Base-by-base conservation (phyloP, 2,797 vertebrate genomes). In the Diplodus sargus region DNA sequence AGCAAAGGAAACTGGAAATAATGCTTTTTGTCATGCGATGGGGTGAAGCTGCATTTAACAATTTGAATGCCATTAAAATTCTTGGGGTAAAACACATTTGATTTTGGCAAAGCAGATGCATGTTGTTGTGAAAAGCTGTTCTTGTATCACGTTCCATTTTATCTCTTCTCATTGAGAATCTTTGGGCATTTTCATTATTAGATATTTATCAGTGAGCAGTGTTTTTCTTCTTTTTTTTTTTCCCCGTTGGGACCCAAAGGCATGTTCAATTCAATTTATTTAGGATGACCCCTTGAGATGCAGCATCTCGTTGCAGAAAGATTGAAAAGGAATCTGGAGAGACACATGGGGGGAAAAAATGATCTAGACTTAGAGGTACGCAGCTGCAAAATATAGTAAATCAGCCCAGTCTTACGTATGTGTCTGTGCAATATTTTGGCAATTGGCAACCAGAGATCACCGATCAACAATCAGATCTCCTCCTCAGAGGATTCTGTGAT, bases 21-120 rank as follows among this genome's bases (percentile, higher is more conserved):
- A 79, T 83, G 68, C n/a, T 76, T 84, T 87, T 76, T 82, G 67
- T 82, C 85, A 85, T 69, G 70, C 64, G 7, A 66, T 25, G 70
- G 70, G 66, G 28, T 60, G 60, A 66, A 73, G 76, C 59, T 16
- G 18, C 74, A 80, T 65, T 83, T 63, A 59, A 84, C 65, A 70
- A 80, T 90, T 89, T 85, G 70, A 79, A 85, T 75, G 59, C 59
- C 60, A 81, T 81, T 74, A 68, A 82, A 78, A 57, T 66, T 70
- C 52, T 70, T 18, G 16, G n/a, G 63, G 58, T 12, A 23, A 69
- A 78, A 83, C 43, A 65, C 43, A 79, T 78, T 78, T 62, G 58
- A 75, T 75, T 74, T 74, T 62, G 51, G 54, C 42, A 70, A 54
- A 63, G 59, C 58, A 79, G 70, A 75, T 63, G 66, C 57, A 68